Evolutionary conservation across 2,797 vertebrate genomes (phyloP).

Genomic region (Halcyon badia): DNA sequence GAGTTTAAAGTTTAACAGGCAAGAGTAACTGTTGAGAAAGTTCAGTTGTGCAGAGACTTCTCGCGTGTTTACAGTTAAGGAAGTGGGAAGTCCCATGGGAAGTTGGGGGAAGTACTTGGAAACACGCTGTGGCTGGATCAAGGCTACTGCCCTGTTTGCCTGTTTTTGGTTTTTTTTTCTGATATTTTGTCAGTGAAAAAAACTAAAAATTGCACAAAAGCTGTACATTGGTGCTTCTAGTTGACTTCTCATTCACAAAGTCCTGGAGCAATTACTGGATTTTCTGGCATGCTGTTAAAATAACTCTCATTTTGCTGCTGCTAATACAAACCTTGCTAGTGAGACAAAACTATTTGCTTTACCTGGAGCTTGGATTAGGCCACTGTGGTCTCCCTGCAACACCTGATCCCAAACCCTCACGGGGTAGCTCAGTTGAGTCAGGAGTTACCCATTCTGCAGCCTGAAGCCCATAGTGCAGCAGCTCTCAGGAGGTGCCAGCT

Average conservation of each 20-base stretch:
- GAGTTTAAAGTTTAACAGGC: not conserved
- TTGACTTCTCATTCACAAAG: slow-evolving; percentile 1
- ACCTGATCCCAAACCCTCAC: not conserved
- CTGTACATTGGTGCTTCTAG: not conserved
- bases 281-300: slow-evolving; percentile 1
- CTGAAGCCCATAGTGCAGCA: not conserved
- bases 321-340: not conserved
- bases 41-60: not conserved
- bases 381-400: not conserved
- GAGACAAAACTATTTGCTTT: slow-evolving; percentile 8
- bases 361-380: not conserved
- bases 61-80: slow-evolving; percentile 19
- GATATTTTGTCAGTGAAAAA: not conserved
- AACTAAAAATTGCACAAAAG: not conserved
- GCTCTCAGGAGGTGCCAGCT: not conserved
- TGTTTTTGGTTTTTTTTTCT: not conserved
- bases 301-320: not conserved
- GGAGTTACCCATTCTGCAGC: not conserved
- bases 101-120: slow-evolving; percentile 31
- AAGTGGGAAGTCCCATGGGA: slow-evolving; percentile 8
- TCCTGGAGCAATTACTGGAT: slow-evolving; percentile 30
- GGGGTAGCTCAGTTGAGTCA: not conserved
- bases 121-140: not conserved
- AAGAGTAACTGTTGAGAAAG: slow-evolving; percentile 4
- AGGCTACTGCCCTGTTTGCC: not conserved